Evolutionary conservation across 2,113 vertebrate genomes (phyloP).

Genomic region (Laticauda colubrina): DNA sequence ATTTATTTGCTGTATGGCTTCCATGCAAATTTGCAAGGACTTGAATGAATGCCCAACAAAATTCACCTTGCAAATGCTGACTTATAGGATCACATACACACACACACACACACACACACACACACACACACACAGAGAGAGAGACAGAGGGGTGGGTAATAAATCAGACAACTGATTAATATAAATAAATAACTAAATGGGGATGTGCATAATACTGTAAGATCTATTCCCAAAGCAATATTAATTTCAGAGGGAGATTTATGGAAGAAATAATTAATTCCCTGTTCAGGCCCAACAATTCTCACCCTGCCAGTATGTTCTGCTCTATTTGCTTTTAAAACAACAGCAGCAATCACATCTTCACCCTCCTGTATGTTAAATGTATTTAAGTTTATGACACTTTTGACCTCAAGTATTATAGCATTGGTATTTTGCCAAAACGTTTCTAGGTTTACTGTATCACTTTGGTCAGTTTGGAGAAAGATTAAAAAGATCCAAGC

Average conservation of each 20-base stretch:
- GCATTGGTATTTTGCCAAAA: neutral
- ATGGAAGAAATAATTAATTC: neutral
- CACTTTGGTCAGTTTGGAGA: slow-evolving; percentile 49
- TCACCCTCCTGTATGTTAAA: neutral
- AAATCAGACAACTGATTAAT: neutral
- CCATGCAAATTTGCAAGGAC: neutral
- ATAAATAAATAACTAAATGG: neutral
- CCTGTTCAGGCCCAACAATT: neutral
- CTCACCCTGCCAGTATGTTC: neutral
- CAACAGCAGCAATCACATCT: neutral
- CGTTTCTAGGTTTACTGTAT: neutral
- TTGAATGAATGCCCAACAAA: neutral
- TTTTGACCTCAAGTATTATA: neutral
- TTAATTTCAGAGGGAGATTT: neutral
- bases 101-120: neutral
- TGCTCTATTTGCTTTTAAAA: neutral
- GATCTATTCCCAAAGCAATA: neutral
- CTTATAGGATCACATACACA: neutral
- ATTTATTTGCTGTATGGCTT: neutral
- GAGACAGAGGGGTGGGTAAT: too few relatives aligned
- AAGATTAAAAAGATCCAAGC: neutral
- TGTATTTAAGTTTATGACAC: neutral
- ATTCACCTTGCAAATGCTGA: neutral
- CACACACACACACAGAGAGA: too few relatives aligned
- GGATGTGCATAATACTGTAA: neutral